Percentiles rank a stretch among this genome's conserved stretches.
Evolutionary conservation across 2,888 invertebrate species (phyloP).

Genomic region (Flexamia atlantica): DNA sequence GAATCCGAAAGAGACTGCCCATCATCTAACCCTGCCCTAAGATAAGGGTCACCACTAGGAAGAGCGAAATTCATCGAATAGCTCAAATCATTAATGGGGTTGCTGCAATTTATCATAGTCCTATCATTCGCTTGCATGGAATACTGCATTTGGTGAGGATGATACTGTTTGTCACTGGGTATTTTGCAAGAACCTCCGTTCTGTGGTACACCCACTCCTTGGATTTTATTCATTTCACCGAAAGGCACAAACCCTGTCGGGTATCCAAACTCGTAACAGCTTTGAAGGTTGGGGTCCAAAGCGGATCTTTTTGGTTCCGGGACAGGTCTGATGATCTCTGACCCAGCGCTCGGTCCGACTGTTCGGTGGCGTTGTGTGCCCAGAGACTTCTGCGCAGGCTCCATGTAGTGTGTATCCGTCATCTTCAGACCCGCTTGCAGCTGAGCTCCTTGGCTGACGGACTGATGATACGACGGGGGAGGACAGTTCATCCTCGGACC

Average conservation of each 20-base stretch:
- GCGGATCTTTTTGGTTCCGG: conserved; percentile 52
- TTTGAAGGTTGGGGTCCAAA: conserved; percentile 36
- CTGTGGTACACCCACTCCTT: conserved; percentile 13
- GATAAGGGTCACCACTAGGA: conserved; percentile 36
- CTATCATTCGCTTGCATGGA: conserved; percentile 47
- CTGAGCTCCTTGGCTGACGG: conserved; percentile 58
- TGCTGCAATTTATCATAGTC: conserved; percentile 37
- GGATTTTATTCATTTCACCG: conserved; percentile 57
- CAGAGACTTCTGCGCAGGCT: conserved; percentile 31
- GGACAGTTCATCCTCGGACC: conserved; percentile 57
- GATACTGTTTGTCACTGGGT: conserved; percentile 55
- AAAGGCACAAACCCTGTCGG: conserved; percentile 55
- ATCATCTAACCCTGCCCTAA: conserved; percentile 27
- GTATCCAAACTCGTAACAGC: conserved; percentile 61
- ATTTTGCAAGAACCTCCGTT: conserved; percentile 53
- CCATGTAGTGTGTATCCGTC: conserved; percentile 53
- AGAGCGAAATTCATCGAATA: conserved; percentile 51
- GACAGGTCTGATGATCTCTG: conserved; percentile 55
- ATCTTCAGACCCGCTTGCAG: conserved; percentile 59
- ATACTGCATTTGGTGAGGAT: conserved; percentile 59
- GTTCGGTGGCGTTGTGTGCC: conserved; percentile 29
- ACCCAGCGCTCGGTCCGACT: neutral
- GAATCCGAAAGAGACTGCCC: conserved; percentile 44
- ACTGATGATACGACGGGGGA: conserved; percentile 59
- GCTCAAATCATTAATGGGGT: conserved; percentile 47